phyloP scores from a whole-genome alignment of 30 jellyfish, hydroid and myxozoan species.

The Hydractinia echinata region DNA sequence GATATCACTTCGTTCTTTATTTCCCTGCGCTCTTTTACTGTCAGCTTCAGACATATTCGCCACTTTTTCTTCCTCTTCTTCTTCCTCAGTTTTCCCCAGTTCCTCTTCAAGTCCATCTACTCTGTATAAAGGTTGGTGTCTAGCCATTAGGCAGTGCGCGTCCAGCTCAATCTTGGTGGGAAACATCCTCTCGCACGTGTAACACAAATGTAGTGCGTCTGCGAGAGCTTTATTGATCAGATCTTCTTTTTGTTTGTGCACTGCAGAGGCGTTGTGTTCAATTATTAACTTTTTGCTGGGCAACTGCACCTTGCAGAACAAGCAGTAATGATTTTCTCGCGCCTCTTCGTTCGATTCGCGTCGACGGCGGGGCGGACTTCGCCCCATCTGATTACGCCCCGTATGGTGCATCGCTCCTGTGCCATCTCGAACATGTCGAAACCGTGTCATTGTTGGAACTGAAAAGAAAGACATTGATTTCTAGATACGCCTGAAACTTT shows the following conservation, averaged over 20 bases:
- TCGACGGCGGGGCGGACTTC: slow-evolving; percentile 45
- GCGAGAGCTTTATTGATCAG: slow-evolving; percentile 19
- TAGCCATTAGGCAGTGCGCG: slow-evolving; percentile 66
- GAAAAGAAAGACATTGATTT: no score
- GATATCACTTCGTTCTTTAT: slow-evolving; percentile 28
- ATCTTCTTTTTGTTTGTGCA: slow-evolving; percentile 66
- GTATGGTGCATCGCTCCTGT: not conserved
- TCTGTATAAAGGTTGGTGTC: slow-evolving; percentile 81
- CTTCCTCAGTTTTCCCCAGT: slow-evolving; percentile 9
- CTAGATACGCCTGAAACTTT: no score
- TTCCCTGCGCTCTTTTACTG: slow-evolving; percentile 17
- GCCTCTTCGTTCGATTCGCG: slow-evolving; percentile 5
- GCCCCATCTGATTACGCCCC: slow-evolving; percentile 8
- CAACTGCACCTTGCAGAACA: slow-evolving; percentile 71
- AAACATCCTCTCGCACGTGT: slow-evolving; percentile 66
- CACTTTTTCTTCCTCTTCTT: slow-evolving; percentile 5
- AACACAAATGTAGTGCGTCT: slow-evolving; percentile 55
- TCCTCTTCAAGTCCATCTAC: slow-evolving; percentile 50
- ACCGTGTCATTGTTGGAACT: no score
- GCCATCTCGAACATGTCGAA: no score
- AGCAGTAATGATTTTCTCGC: slow-evolving; percentile 70
- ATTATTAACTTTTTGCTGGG: slow-evolving; percentile 39
- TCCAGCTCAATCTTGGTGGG: slow-evolving; percentile 50
- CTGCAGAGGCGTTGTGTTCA: slow-evolving; percentile 66
- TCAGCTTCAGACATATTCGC: slow-evolving; percentile 1